phyloP scores from a whole-genome alignment of 2,113 vertebrate species.

The Pluvianellus socialis region DNA sequence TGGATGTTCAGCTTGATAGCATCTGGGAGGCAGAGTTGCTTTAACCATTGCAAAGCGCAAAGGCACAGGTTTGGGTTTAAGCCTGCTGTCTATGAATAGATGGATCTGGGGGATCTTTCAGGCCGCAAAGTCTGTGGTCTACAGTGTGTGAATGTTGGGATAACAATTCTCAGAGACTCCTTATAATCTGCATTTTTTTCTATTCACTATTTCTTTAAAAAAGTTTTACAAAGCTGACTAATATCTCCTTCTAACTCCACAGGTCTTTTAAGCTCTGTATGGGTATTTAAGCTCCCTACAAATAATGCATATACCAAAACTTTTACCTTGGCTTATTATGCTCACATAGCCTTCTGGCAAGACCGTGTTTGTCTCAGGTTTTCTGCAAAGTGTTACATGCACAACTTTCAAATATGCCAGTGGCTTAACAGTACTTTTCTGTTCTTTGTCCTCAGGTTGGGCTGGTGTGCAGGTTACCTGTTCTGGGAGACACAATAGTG shows the following conservation, averaged over 20 bases:
- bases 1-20: background rate
- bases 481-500: background rate
- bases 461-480: background rate
- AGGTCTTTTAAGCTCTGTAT: background rate
- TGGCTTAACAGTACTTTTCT: background rate
- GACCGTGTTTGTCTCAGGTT: background rate
- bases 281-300: background rate
- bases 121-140: background rate
- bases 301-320: background rate
- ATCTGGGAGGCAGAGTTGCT: background rate
- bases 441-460: background rate
- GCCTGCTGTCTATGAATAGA: background rate
- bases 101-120: background rate
- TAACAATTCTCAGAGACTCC: background rate
- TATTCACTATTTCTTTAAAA: background rate
- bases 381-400: background rate
- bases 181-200: background rate
- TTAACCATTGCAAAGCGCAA: background rate
- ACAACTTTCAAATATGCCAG: background rate
- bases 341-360: background rate
- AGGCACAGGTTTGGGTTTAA: background rate
- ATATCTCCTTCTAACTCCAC: background rate
- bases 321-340: background rate
- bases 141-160: background rate
- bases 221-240: background rate